Evolutionary conservation across 2,113 vertebrate species (phyloP).

Genomic region (Rhineura floridana): DNA sequence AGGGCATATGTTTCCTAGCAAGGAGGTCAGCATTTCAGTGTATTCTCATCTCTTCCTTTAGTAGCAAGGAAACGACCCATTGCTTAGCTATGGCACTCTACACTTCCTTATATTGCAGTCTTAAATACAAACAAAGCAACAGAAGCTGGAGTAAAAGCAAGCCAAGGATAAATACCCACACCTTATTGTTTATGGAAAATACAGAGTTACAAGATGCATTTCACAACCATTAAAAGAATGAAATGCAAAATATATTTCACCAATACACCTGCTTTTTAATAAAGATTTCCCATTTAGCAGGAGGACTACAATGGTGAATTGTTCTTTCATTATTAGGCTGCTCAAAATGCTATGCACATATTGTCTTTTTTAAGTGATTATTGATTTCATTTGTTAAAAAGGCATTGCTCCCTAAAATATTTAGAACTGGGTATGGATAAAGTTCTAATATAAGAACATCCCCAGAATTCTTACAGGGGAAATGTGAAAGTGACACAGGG

Average conservation of each 20-base stretch:
- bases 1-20: constrained; percentile 64
- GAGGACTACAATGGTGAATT: constrained; percentile 19
- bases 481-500: constrained; percentile 45
- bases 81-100: constrained; percentile 52
- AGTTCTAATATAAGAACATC: constrained; percentile 57
- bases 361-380: not conserved
- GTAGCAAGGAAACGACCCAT: constrained; percentile 63
- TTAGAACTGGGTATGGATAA: constrained; percentile 50
- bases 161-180: constrained; percentile 11
- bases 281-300: constrained; percentile 55
- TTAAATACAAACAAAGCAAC: constrained; percentile 59
- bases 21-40: constrained; percentile 55
- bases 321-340: constrained; percentile 47
- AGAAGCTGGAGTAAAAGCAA: constrained; percentile 36
- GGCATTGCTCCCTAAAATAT: constrained; percentile 58
- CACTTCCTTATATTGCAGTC: constrained; percentile 57
- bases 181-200: constrained; percentile 8
- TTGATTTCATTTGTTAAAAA: not conserved
- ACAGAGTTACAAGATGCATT: not conserved
- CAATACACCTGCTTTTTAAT: constrained; percentile 32
- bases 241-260: constrained; percentile 38
- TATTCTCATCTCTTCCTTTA: constrained; percentile 54
- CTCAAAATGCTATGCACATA: constrained; percentile 52
- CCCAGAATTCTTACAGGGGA: constrained; percentile 53
- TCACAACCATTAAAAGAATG: not conserved